Conservation (phyloP, 2,113 vertebrate species). For the Sylvia atricapilla region DNA sequence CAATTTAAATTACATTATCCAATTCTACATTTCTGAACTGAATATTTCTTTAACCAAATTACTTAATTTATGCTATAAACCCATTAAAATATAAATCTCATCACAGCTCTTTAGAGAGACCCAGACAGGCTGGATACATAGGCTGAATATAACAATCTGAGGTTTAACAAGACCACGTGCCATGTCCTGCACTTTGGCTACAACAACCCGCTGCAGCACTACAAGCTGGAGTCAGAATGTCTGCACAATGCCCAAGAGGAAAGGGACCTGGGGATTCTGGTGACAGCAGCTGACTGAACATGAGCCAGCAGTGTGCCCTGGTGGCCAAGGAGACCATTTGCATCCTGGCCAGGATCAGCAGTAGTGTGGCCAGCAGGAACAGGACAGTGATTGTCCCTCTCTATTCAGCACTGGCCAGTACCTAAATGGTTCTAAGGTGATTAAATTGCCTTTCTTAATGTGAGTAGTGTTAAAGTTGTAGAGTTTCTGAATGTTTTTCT, state of each 20-base stretch:
- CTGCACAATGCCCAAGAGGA: background rate
- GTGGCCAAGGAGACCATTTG: background rate
- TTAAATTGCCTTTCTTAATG: background rate
- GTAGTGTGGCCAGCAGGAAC: background rate
- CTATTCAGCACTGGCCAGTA: background rate
- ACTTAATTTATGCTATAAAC: background rate
- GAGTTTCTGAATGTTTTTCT: background rate
- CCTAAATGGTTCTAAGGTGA: background rate
- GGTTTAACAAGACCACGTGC: background rate
- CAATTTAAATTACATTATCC: background rate
- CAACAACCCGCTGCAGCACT: rapidly evolving
- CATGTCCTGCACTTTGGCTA: background rate
- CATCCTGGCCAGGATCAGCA: background rate
- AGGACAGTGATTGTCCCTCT: background rate
- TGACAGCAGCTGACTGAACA: background rate
- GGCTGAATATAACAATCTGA: background rate
- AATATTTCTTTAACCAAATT: background rate
- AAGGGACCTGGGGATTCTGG: background rate
- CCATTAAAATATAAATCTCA: background rate
- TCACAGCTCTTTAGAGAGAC: background rate
- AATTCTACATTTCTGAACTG: background rate
- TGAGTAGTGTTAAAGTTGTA: background rate
- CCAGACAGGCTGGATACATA: too few relatives aligned
- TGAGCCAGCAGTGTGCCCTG: background rate
- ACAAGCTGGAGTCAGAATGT: rapidly evolving